Evolutionary conservation across 2,797 vertebrate genomes (phyloP).

Genomic region (Cryptoprocta ferox): DNA sequence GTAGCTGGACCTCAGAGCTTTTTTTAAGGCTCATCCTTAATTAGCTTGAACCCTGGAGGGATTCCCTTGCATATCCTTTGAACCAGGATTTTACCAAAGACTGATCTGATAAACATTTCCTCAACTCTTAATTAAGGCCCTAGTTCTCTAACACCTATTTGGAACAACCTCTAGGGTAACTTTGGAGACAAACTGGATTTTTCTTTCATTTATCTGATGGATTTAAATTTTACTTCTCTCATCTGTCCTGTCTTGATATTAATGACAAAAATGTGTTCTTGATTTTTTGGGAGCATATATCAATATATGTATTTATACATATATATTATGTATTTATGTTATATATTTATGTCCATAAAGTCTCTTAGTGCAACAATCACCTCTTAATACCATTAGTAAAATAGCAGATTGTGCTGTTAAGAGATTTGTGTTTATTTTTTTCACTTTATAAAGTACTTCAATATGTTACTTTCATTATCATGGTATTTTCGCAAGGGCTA

Average conservation of each 20-base stretch:
- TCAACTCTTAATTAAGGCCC: background rate
- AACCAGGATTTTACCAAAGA: background rate
- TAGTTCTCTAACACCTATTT: background rate
- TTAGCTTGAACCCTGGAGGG: background rate
- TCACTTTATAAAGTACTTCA: background rate
- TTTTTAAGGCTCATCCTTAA: background rate
- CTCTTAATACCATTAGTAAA: background rate
- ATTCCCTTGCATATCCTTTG: background rate
- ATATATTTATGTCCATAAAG: background rate
- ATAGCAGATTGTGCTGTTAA: background rate
- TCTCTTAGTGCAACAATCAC: background rate
- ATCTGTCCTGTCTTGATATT: background rate
- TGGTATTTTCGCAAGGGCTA: background rate
- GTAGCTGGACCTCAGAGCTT: too few relatives aligned
- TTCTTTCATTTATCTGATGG: background rate
- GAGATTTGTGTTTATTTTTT: background rate
- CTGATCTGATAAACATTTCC: background rate
- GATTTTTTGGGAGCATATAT: background rate
- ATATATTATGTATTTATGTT: too few relatives aligned
- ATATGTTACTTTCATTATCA: background rate
- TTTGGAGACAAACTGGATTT: background rate
- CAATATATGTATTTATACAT: too few relatives aligned
- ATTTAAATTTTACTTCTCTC: conserved; percentile 5
- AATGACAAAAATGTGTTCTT: background rate
- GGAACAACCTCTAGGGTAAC: background rate